phyloP scores from a whole-genome alignment of 2,113 vertebrate species.

The Oenanthe oenanthe region DNA sequence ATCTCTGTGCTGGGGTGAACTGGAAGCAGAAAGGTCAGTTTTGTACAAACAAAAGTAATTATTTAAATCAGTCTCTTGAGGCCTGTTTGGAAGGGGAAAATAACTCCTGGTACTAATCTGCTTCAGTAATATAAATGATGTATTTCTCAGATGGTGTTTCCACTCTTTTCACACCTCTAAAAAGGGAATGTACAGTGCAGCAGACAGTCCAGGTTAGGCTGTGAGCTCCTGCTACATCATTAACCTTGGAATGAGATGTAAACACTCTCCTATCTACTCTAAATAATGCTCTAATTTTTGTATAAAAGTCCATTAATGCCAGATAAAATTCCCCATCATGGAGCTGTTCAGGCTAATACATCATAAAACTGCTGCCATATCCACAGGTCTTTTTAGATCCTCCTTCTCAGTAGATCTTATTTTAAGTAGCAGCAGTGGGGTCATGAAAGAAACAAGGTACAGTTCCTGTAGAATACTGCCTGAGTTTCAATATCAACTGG shows the following conservation, averaged over 20 bases:
- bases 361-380: background rate
- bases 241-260: background rate
- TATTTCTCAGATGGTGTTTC: background rate
- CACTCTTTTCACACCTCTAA: background rate
- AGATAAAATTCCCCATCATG: background rate
- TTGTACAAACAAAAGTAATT: constrained; percentile 3
- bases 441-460: background rate
- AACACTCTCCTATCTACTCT: background rate
- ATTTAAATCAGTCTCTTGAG: constrained; percentile 33
- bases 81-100: background rate
- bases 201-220: background rate
- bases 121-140: background rate
- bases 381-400: background rate
- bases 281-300: background rate
- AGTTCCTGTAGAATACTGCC: background rate
- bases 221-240: background rate
- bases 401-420: background rate
- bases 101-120: background rate
- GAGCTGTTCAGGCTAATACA: background rate
- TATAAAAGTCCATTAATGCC: background rate
- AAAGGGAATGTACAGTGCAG: background rate
- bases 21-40: constrained; percentile 5
- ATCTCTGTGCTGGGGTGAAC: background rate
- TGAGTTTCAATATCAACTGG: accelerated
- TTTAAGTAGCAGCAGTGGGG: background rate